phyloP scores from a whole-genome alignment of 2,797 vertebrate genomes.

The Diceros bicornis region DNA sequence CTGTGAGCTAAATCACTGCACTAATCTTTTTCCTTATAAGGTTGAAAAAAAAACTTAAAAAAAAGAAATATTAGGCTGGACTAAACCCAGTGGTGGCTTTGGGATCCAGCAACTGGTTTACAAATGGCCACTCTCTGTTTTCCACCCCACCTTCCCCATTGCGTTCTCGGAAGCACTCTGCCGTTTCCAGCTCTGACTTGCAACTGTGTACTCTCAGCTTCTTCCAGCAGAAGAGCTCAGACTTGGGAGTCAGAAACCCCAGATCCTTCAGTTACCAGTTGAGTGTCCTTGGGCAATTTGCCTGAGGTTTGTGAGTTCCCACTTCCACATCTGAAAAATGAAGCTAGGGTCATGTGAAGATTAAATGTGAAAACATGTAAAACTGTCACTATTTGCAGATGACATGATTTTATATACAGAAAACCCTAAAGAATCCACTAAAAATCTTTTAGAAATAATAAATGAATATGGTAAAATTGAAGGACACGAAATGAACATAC shows the following conservation, averaged over 20 bases:
- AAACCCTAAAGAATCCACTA: too few species aligned
- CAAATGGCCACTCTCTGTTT: neutral
- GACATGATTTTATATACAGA: too few species aligned
- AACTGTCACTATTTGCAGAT: neutral
- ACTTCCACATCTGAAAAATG: neutral
- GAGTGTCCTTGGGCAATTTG: neutral
- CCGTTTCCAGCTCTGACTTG: neutral
- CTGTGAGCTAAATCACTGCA: neutral
- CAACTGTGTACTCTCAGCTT: neutral
- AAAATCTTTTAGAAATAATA: too few species aligned
- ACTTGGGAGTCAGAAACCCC: neutral
- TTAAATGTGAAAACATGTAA: neutral
- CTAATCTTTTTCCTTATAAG: neutral
- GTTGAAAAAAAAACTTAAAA: neutral
- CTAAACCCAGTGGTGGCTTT: neutral
- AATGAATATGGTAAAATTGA: too few species aligned
- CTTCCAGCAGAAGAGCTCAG: neutral
- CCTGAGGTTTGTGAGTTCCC: neutral
- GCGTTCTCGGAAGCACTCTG: accelerated
- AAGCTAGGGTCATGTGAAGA: neutral
- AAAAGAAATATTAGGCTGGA: neutral
- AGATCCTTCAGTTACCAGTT: neutral
- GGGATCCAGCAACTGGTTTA: neutral
- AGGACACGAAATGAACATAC: too few species aligned
- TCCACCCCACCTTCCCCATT: accelerated